Percentiles rank a stretch among this genome's conserved stretches.
Evolutionary conservation across 2,797 vertebrate genomes (phyloP).

Genomic region (Pantherophis alleghaniensis): DNA sequence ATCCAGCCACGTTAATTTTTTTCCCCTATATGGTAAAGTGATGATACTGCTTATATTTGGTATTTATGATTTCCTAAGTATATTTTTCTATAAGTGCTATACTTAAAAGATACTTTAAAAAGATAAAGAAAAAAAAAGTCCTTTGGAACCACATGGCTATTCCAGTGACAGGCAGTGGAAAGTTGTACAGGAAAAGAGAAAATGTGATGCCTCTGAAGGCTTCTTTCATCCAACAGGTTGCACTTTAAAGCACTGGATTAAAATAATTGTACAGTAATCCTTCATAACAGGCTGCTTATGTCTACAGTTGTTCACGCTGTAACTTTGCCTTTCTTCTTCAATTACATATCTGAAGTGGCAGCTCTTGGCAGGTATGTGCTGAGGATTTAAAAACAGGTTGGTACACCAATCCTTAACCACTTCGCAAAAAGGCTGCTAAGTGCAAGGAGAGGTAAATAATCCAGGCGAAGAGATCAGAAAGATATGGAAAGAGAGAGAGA

Average conservation of each 20-base stretch:
- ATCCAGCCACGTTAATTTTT: not conserved
- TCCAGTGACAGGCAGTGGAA: not conserved
- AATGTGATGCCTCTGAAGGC: not conserved
- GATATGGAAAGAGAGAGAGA: not conserved
- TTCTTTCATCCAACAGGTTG: not conserved
- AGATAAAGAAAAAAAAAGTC: not conserved
- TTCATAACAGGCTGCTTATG: constrained; percentile 1
- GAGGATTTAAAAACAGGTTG: constrained; percentile 22
- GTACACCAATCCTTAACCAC: constrained; percentile 15
- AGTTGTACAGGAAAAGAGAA: not conserved
- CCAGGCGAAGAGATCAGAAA: not conserved
- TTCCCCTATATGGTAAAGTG: not conserved
- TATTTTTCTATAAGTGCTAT: not conserved
- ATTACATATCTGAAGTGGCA: constrained; percentile 18
- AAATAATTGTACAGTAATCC: constrained; percentile 14
- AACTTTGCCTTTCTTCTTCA: not conserved
- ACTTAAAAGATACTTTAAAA: not conserved
- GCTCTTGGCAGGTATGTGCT: constrained; percentile 1
- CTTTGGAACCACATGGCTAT: not conserved
- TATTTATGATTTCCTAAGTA: not conserved
- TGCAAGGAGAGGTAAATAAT: constrained; percentile 17
- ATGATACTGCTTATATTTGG: not conserved
- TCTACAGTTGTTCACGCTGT: not conserved
- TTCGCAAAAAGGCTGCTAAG: constrained; percentile 3
- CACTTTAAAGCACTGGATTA: constrained; percentile 15